phyloP scores from a whole-genome alignment of 1,140 invertebrate genomes.

The Nixonia krombeini region DNA sequence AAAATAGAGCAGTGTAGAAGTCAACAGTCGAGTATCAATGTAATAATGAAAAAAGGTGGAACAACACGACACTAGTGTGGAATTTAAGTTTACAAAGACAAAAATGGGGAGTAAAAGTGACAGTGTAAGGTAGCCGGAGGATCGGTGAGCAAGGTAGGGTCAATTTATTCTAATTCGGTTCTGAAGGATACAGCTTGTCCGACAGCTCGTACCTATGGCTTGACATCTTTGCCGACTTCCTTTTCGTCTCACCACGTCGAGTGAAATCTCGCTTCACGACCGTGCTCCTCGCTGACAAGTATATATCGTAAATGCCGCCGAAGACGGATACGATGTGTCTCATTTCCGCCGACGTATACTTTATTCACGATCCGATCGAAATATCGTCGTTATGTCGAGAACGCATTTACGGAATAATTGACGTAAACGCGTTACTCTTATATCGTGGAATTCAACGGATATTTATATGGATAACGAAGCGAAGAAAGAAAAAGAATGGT shows the following conservation, averaged over 20 bases:
- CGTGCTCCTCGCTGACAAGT: slow-evolving; percentile 53
- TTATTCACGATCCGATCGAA: no score
- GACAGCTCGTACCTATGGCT: slow-evolving; percentile 64
- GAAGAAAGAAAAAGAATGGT: no score
- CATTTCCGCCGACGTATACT: slow-evolving; percentile 34
- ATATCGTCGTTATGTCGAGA: no score
- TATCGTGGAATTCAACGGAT: no score
- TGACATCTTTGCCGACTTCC: slow-evolving; percentile 49
- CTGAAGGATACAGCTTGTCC: slow-evolving; percentile 71
- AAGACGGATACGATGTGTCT: slow-evolving; percentile 54
- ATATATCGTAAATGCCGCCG: slow-evolving; percentile 61
- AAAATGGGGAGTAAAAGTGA: slow-evolving; percentile 47
- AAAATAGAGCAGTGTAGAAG: no score
- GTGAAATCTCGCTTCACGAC: slow-evolving; percentile 49
- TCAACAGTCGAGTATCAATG: no score
- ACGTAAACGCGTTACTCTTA: no score
- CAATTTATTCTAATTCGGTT: slow-evolving; percentile 71
- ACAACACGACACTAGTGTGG: no score
- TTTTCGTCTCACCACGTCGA: slow-evolving; percentile 43
- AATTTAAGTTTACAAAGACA: slow-evolving; percentile 10
- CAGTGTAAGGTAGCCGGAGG: slow-evolving; percentile 27
- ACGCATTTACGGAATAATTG: no score
- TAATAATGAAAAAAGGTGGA: no score
- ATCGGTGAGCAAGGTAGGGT: slow-evolving; percentile 54
- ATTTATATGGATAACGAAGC: no score